Evolutionary conservation across 2,888 invertebrate genomes (phyloP).

Genomic region (Eupeodes latifasciatus): DNA sequence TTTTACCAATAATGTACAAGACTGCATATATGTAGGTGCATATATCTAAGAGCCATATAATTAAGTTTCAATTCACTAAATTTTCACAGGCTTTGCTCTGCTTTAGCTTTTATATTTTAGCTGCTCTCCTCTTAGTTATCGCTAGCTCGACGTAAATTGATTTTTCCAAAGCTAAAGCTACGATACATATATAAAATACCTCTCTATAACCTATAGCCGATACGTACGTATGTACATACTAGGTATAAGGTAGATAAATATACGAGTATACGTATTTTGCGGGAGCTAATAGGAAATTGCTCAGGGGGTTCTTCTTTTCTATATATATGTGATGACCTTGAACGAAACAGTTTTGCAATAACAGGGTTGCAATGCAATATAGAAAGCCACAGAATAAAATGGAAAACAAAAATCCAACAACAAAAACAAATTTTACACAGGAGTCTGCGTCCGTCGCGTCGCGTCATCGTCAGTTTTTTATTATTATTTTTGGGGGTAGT

Average conservation of each 20-base stretch:
- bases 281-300: conserved; percentile 26
- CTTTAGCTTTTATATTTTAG: too few relatives aligned
- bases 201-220: not conserved
- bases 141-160: conserved; percentile 55
- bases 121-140: not conserved
- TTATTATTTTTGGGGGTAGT: not conserved
- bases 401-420: conserved; percentile 21
- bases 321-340: conserved; percentile 61
- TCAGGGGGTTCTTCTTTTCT: conserved; percentile 22
- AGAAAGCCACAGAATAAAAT: conserved; percentile 18
- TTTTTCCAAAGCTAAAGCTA: conserved; percentile 50
- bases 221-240: too few relatives aligned
- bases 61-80: conserved; percentile 67
- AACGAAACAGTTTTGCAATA: conserved; percentile 52
- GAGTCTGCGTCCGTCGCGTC: conserved; percentile 27
- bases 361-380: conserved; percentile 55
- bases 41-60: conserved; percentile 41
- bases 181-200: too few relatives aligned
- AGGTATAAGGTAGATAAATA: not conserved
- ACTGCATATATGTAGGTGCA: conserved; percentile 28
- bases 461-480: not conserved
- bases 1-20: not conserved
- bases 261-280: not conserved
- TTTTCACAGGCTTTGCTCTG: conserved; percentile 40
- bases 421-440: not conserved